Base-by-base conservation (phyloP, 2,797 vertebrate genomes). In the Heterohyrax brucei region DNA sequence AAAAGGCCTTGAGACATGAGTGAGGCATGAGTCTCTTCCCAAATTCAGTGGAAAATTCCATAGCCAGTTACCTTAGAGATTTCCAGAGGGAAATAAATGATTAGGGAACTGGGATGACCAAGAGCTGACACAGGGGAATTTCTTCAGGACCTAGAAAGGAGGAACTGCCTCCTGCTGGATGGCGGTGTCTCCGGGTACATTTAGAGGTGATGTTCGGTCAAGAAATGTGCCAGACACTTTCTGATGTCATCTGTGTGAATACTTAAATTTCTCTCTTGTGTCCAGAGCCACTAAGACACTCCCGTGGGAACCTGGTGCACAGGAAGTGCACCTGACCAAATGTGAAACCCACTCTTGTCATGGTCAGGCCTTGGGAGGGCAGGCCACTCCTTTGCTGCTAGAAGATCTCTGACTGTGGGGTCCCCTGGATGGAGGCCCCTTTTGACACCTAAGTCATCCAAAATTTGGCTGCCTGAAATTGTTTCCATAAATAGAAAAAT, bases 401-500 rank as follows among this genome's bases (percentile, higher is more conserved):
- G 12, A 14, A 39, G 26, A 9, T 64, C 78, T 95, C 48, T 87
- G 53, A 61, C n/a, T 81, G 46, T 50, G 61, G 28, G 44, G 33
- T 33, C 19, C 39, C 24, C 7, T 21, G 46, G 24, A n/a, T 7
- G 5, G 50, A 75, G 64, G 64, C n/a, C 59, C 46, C n/a, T 82
- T 86, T 53, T 77, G 56, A 84, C 73, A 95, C 80, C 62, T 81
- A 77, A 70, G 24, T 24, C 44, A 86, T 30, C 44, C 53, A 56
- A 56, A 56, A 56, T 16, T 56, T 21, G 19, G 59, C 59, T 61
- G 21, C 59, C 59, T 61, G 18, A 61, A 61, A 75, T 80, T 76
- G 83, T 85, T 96, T 97, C 53, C 68, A 56, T 72, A 10, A 94
- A 50, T 5, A 91, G 83, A 77, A 93, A 93, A 85, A 87, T 22